Percentiles rank a stretch among this genome's conserved stretches.
Conservation (phyloP, 2,113 vertebrate species). For the Otis tarda region DNA sequence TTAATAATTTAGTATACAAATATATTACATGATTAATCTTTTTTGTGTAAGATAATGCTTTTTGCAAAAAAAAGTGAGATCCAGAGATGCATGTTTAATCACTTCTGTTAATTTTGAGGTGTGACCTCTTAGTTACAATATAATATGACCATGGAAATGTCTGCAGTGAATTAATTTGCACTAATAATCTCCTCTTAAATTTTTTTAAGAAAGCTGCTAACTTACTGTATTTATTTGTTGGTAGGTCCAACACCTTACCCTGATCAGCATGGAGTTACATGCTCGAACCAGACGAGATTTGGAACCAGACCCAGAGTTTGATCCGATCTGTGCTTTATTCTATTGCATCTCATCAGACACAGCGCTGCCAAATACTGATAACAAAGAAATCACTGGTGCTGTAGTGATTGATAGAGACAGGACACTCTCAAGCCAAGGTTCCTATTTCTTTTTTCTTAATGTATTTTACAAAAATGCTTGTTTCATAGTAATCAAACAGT, state of each 20-base stretch:
- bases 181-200: background rate
- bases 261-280: constrained; percentile 96
- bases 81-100: background rate
- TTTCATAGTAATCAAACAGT: constrained; percentile 50
- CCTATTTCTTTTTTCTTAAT: constrained; percentile 60
- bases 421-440: constrained; percentile 78
- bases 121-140: background rate
- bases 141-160: background rate
- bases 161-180: background rate
- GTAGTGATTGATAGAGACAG: constrained; percentile 88
- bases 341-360: constrained; percentile 92
- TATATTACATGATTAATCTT: background rate
- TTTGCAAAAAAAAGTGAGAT: background rate
- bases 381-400: constrained; percentile 84
- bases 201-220: background rate
- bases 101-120: background rate
- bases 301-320: constrained; percentile 96
- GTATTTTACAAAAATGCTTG: constrained; percentile 18
- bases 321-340: constrained; percentile 97
- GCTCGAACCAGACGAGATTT: constrained; percentile 92
- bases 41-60: background rate
- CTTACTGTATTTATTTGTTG: constrained; percentile 30
- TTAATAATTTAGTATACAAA: background rate
- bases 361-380: constrained; percentile 75
- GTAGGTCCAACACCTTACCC: constrained; percentile 91